A percentile compares a stretch with the other conserved stretches of the same genome.
These are phyloP conservation scores for Sebastes kiyomatsui DNA, from an alignment of 2,797 vertebrate genomes.

Conservation along the genomic window DNA sequence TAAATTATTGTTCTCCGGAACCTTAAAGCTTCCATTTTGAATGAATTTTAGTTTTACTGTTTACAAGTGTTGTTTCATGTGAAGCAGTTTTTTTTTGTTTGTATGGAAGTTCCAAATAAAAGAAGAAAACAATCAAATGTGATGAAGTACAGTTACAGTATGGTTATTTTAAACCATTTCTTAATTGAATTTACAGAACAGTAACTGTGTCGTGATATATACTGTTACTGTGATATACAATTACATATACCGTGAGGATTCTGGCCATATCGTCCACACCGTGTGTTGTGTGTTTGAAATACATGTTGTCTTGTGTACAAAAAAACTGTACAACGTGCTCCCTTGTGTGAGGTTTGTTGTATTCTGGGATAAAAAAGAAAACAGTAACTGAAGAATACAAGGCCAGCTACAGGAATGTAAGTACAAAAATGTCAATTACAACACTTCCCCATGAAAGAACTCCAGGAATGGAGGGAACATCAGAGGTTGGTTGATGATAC, in stretches of 20 bases:
- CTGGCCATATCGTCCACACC: too few relatives aligned
- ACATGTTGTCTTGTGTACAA: neutral
- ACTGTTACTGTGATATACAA: too few relatives aligned
- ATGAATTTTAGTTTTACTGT: too few relatives aligned
- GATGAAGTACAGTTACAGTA: too few relatives aligned
- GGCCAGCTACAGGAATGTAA: neutral
- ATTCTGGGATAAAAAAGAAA: neutral
- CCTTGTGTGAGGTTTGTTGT: neutral
- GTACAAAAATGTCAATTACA: neutral
- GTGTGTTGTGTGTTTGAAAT: neutral
- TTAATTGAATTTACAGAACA: too few relatives aligned
- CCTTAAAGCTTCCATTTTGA: neutral
- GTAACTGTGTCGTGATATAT: neutral
- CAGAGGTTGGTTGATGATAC: constrained; percentile 11
- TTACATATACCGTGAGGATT: too few relatives aligned
- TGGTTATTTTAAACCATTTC: too few relatives aligned
- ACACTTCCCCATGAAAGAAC: neutral
- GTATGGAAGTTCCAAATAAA: too few relatives aligned
- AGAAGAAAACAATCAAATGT: too few relatives aligned
- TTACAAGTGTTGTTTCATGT: too few relatives aligned
- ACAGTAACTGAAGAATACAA: neutral
- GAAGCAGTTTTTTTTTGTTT: too few relatives aligned
- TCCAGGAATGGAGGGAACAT: neutral
- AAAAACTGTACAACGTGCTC: neutral
- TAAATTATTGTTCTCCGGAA: too few relatives aligned